Conservation (phyloP, 2,113 vertebrate genomes). For the Leucoraja erinaceus region DNA sequence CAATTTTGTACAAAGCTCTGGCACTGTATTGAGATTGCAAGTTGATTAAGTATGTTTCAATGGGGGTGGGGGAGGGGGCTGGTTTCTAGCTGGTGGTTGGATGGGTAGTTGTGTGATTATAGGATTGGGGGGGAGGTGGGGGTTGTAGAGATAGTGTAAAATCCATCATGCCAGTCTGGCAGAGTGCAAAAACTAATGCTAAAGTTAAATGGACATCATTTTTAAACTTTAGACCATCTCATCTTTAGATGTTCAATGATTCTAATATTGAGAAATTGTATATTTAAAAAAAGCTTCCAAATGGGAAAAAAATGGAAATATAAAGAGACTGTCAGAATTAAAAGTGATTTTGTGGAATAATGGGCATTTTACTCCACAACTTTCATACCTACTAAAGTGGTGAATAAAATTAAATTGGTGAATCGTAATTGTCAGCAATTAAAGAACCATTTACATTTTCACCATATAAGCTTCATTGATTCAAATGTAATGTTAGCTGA, state of each 20-base stretch:
- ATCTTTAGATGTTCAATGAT: background rate
- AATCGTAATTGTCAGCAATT: constrained; percentile 22
- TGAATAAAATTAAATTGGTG: constrained; percentile 5
- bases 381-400: background rate
- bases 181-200: background rate
- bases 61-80: background rate
- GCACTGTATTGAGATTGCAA: background rate
- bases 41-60: background rate
- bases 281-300: background rate
- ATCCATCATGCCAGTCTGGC: background rate
- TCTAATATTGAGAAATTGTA: constrained; percentile 13
- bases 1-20: background rate
- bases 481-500: constrained; percentile 2
- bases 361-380: background rate
- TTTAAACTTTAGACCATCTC: background rate
- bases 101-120: background rate
- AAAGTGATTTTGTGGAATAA: constrained; percentile 2
- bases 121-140: too few species aligned
- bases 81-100: background rate
- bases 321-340: background rate
- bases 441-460: constrained; percentile 30
- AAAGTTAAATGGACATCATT: background rate
- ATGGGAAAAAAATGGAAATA: background rate
- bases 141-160: background rate
- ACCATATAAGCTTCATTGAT: constrained; percentile 36